phyloP scores from a whole-genome alignment of 2,113 vertebrate species.

The Proteles cristata region DNA sequence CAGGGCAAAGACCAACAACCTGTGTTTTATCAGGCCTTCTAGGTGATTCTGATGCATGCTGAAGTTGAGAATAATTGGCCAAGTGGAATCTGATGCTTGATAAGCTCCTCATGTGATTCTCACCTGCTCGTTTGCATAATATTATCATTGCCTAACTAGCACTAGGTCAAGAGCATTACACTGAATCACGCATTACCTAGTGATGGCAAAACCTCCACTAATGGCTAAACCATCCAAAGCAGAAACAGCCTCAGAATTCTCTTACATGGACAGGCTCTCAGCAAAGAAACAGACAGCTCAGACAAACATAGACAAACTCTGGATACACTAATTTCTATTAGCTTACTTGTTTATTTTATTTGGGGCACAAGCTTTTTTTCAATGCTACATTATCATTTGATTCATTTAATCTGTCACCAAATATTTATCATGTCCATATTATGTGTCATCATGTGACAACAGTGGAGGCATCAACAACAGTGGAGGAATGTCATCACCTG shows the following conservation, averaged over 20 bases:
- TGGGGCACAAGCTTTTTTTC: background rate
- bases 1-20: too few species aligned
- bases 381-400: background rate
- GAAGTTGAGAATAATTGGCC: background rate
- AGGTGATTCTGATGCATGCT: background rate
- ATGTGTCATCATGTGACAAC: background rate
- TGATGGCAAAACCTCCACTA: background rate
- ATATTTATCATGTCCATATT: background rate
- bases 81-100: background rate
- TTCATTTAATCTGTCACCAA: background rate
- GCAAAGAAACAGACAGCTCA: background rate
- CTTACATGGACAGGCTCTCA: background rate
- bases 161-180: background rate
- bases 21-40: background rate
- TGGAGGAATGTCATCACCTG: background rate
- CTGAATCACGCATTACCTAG: background rate
- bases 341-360: background rate
- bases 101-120: background rate
- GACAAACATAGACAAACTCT: background rate
- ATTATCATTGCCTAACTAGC: background rate
- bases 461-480: background rate
- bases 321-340: background rate
- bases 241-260: background rate
- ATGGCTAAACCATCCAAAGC: background rate
- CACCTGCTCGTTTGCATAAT: background rate